Evolutionary conservation across 1,140 invertebrate genomes (phyloP).

Genomic region (Papilio aristodemus): DNA sequence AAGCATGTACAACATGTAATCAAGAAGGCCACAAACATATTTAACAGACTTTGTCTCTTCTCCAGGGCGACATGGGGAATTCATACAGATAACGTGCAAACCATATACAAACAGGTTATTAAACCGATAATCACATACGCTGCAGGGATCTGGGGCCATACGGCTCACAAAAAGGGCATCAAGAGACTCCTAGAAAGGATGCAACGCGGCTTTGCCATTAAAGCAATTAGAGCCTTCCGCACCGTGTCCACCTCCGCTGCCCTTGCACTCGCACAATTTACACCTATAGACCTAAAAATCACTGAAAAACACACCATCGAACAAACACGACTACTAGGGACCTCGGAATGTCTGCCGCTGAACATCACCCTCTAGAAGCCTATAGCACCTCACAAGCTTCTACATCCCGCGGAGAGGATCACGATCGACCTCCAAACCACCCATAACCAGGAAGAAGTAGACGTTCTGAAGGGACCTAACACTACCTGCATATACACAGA

Average conservation of each 20-base stretch:
- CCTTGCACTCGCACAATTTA: neutral
- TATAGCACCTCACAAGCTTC: neutral
- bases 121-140: slow-evolving; percentile 4
- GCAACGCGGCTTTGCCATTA: slow-evolving; percentile 5
- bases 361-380: slow-evolving; percentile 3
- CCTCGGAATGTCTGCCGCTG: neutral
- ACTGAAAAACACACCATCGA: neutral
- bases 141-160: neutral
- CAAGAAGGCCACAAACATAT: too few relatives aligned
- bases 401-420: neutral
- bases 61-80: too few relatives aligned
- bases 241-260: neutral
- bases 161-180: neutral
- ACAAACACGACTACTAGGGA: neutral
- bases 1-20: too few relatives aligned
- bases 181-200: neutral
- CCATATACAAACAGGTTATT: too few relatives aligned
- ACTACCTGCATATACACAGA: neutral
- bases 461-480: neutral
- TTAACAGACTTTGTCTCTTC: too few relatives aligned
- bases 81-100: too few relatives aligned
- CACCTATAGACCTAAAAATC: neutral
- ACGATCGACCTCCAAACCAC: neutral
- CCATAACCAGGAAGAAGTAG: neutral
- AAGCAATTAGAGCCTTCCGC: neutral